These are phyloP conservation scores for Leptinotarsa texana DNA, from an alignment of 1,140 invertebrate genomes.

Conservation along the genomic window DNA sequence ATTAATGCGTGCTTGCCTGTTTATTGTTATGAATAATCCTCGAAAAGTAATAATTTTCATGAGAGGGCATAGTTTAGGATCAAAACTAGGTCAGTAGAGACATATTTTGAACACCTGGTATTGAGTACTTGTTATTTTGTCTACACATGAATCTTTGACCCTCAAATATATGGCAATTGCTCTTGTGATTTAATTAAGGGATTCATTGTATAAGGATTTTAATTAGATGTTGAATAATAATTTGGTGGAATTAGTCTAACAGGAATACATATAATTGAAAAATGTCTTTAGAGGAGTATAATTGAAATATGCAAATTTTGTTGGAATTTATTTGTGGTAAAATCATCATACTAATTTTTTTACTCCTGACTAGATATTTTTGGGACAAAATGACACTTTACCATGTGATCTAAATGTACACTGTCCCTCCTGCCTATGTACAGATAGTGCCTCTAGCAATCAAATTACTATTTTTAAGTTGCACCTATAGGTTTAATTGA, in stretches of 20 bases:
- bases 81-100: constrained; percentile 22
- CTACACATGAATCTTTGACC: constrained; percentile 27
- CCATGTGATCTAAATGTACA: too few relatives aligned
- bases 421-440: constrained; percentile 34
- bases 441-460: constrained; percentile 45
- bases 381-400: too few relatives aligned
- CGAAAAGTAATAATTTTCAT: constrained; percentile 12
- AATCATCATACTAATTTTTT: too few relatives aligned
- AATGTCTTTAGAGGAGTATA: too few relatives aligned
- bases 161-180: neutral
- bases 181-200: too few relatives aligned
- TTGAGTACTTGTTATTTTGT: constrained; percentile 17
- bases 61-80: constrained; percentile 5
- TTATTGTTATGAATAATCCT: constrained; percentile 29
- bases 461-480: constrained; percentile 40
- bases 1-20: constrained; percentile 33
- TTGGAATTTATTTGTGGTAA: too few relatives aligned
- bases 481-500: constrained; percentile 28
- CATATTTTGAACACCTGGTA: neutral
- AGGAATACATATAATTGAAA: too few relatives aligned
- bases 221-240: too few relatives aligned
- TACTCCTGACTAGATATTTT: too few relatives aligned
- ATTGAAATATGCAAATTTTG: too few relatives aligned
- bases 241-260: too few relatives aligned
- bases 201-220: too few relatives aligned